Conservation (phyloP, 2,113 vertebrate genomes). For the Silurus glanis region DNA sequence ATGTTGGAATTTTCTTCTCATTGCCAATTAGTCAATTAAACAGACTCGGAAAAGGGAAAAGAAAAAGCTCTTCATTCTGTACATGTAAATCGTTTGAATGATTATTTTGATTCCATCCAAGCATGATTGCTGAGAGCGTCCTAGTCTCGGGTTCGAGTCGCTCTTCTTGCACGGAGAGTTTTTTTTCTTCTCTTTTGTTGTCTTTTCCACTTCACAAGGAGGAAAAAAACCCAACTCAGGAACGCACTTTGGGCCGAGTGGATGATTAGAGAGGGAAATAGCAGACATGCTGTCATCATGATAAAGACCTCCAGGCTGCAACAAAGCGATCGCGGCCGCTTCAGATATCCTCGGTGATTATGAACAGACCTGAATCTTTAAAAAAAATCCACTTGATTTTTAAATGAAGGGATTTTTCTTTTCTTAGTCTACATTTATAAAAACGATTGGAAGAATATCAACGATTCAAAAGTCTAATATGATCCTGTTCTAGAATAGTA, state of each 20-base stretch:
- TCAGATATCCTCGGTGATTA: conserved; percentile 60
- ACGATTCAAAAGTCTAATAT: no score
- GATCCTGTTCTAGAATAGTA: neutral
- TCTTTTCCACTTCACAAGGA: conserved; percentile 44
- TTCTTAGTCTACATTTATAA: conserved; percentile 2
- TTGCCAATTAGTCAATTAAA: neutral
- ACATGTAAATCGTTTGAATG: conserved; percentile 29
- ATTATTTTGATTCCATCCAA: neutral
- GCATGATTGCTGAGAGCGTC: conserved; percentile 13
- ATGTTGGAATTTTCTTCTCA: neutral
- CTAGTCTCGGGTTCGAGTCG: conserved; percentile 21
- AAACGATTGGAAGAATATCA: neutral
- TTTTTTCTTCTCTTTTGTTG: conserved; percentile 37
- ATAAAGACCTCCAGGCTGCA: conserved; percentile 60
- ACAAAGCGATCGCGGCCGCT: conserved; percentile 66
- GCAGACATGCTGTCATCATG: conserved; percentile 62
- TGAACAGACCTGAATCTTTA: conserved; percentile 4
- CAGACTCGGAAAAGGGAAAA: neutral
- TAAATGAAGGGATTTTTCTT: neutral
- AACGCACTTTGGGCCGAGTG: conserved; percentile 45
- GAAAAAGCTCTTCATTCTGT: conserved; percentile 2
- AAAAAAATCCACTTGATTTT: neutral
- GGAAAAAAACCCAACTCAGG: conserved; percentile 33
- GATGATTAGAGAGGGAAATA: conserved; percentile 35
- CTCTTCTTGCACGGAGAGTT: conserved; percentile 16